Conservation (phyloP, 2,888 invertebrate species). For the Lasioglossum marginatum region DNA sequence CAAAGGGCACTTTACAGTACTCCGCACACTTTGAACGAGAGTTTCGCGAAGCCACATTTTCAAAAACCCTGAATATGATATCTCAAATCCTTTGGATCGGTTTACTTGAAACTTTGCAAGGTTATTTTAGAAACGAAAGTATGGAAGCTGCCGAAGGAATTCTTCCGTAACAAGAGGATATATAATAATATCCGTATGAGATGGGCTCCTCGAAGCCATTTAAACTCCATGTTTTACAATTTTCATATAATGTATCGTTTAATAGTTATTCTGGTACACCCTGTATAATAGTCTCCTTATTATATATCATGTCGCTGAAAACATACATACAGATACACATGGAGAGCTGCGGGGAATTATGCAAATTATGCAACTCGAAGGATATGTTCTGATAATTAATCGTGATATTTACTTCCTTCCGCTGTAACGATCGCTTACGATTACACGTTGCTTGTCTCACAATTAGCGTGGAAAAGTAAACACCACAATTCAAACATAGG, state of each 20-base stretch:
- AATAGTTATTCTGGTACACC: too few species aligned
- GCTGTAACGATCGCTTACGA: neutral
- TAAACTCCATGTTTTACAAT: too few species aligned
- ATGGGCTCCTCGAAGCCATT: too few species aligned
- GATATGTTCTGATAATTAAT: neutral
- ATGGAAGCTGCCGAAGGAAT: neutral
- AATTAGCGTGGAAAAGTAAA: too few species aligned
- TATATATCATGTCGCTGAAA: neutral
- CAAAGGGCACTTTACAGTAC: neutral
- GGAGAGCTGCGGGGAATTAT: neutral
- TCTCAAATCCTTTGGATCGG: neutral
- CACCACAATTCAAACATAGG: too few species aligned
- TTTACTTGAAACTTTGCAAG: neutral
- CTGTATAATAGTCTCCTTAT: neutral
- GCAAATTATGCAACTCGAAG: neutral
- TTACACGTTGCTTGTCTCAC: too few species aligned
- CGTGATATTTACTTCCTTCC: neutral
- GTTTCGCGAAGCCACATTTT: neutral
- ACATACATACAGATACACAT: neutral
- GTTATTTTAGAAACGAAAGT: neutral
- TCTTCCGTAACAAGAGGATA: too few species aligned
- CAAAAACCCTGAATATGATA: neutral
- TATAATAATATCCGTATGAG: too few species aligned
- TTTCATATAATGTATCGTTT: too few species aligned
- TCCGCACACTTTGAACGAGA: neutral